phyloP scores from a whole-genome alignment of 2,113 vertebrate species.

The Salvelinus alpinus region DNA sequence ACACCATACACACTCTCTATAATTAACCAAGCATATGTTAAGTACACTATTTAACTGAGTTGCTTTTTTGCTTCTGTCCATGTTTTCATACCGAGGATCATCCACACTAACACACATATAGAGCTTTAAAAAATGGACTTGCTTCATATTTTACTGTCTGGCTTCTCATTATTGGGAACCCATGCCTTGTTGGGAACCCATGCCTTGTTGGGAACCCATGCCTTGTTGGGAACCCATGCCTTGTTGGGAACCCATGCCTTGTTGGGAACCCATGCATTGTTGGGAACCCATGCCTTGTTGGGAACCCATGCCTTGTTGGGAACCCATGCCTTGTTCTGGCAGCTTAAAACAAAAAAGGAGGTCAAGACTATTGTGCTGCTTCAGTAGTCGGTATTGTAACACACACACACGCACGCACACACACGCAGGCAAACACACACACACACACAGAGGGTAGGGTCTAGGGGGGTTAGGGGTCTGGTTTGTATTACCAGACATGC shows the following conservation, averaged over 20 bases:
- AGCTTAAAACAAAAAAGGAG: background rate
- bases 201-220: too few species aligned
- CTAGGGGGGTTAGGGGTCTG: slow-evolving; percentile 46
- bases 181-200: slow-evolving; percentile 30
- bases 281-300: slow-evolving; percentile 54
- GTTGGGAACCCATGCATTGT: slow-evolving; percentile 61
- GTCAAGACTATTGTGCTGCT: too few species aligned
- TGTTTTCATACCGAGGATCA: too few species aligned
- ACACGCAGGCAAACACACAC: too few species aligned
- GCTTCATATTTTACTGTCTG: slow-evolving; percentile 22
- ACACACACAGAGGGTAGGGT: slow-evolving; percentile 3
- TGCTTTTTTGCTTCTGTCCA: too few species aligned
- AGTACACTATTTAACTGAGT: too few species aligned
- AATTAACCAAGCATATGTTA: too few species aligned
- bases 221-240: too few species aligned
- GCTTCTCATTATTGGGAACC: slow-evolving; percentile 63
- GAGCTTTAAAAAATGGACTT: too few species aligned
- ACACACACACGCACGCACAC: background rate
- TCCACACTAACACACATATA: too few species aligned
- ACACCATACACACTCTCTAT: background rate
- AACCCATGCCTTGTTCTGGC: slow-evolving; percentile 57
- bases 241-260: too few species aligned
- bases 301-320: slow-evolving; percentile 32
- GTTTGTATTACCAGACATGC: slow-evolving; percentile 73
- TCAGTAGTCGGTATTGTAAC: background rate